Base-by-base conservation (phyloP, 1,140 invertebrate species). In the Neoseiulus cucumeris region DNA sequence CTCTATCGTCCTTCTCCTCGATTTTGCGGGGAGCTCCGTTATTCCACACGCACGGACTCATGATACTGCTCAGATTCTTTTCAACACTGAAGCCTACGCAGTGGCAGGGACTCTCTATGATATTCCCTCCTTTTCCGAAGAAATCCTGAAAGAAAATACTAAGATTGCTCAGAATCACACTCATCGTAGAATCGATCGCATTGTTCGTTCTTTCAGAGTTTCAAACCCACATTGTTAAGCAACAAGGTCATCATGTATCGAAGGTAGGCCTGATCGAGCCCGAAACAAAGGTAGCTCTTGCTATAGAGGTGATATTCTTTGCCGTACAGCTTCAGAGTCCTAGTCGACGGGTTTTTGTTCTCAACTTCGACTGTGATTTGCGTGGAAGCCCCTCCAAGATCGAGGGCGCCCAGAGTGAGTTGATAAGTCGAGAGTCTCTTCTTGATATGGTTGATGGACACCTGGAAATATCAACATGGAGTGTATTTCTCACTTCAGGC, bases 371-470 rank as follows among this genome's bases (percentile, higher is more conserved):
- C 78, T 0, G 78, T 75, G 12, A 80, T 78, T 71, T 81, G 79
- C 7, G 79, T 77, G 2, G 80, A 81, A 1, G 79, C 80, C 59
- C 80, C 80, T 33, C 80, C 80, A 68, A 81, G 69, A 70, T 81
- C 80, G 39, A 81, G 65, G 5, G 79, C 74, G 5, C 80, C 80
- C 42, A 69, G 67, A 7, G 72, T 72, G 39, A 18, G 30, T 22
- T 14, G 18, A 7, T 28, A 22, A 4, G 28, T 5, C 4, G 45
- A 28, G 28, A 47, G 45, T 22, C 28, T 4, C 4, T 47, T 14
- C 14, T 20, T 7, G 45, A 22, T 47, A 14, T 47, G 28, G 28
- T 47, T 47, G 4, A 47, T 20, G 5, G 45, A 47, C 4, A 47
- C 45, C 45, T 47, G 33, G 4, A 39, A 39, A 39, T 39, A 39